Percentiles rank a stretch among this genome's conserved stretches.
Evolutionary conservation across 2,113 vertebrate species (phyloP).

Genomic region (Chaenogobius annularis): DNA sequence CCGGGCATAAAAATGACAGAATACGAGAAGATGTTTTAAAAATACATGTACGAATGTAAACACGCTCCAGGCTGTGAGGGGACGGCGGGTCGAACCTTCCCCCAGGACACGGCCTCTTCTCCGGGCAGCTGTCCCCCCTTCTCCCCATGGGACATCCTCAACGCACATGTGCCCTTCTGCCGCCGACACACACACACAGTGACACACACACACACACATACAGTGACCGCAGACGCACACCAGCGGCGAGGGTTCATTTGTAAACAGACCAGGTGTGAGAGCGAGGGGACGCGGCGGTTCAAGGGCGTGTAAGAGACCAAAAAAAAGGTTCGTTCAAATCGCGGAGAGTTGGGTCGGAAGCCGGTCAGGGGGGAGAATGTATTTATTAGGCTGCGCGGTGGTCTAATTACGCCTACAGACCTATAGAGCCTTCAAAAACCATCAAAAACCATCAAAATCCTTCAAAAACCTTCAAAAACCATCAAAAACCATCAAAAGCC

Average conservation of each 20-base stretch:
- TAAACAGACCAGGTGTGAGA: not conserved
- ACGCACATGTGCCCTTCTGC: constrained; percentile 42
- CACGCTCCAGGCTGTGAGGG: constrained; percentile 15
- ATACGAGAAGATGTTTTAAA: constrained; percentile 28
- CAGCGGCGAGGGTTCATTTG: not conserved
- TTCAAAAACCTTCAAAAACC: too few species aligned
- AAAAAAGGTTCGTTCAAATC: too few species aligned
- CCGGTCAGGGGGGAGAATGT: too few species aligned
- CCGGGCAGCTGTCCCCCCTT: constrained; percentile 65
- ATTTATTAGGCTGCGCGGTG: too few species aligned
- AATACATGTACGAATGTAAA: constrained; percentile 26
- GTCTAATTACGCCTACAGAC: too few species aligned
- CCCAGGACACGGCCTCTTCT: constrained; percentile 50
- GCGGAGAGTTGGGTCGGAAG: too few species aligned
- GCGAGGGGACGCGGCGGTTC: too few species aligned
- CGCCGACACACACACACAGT: not conserved
- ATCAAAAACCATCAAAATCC: too few species aligned
- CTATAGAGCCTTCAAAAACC: too few species aligned
- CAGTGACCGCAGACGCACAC: not conserved
- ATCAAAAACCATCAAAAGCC: too few species aligned
- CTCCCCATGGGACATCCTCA: constrained; percentile 42
- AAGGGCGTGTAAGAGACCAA: too few species aligned
- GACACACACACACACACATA: too few species aligned
- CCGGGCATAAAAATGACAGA: not conserved
- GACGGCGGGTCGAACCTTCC: constrained; percentile 38